Percentiles rank a stretch among this genome's conserved stretches.
These are phyloP conservation scores for Pachycephus smyrnensis DNA, from an alignment of 2,888 invertebrate species.

Conservation along the genomic window DNA sequence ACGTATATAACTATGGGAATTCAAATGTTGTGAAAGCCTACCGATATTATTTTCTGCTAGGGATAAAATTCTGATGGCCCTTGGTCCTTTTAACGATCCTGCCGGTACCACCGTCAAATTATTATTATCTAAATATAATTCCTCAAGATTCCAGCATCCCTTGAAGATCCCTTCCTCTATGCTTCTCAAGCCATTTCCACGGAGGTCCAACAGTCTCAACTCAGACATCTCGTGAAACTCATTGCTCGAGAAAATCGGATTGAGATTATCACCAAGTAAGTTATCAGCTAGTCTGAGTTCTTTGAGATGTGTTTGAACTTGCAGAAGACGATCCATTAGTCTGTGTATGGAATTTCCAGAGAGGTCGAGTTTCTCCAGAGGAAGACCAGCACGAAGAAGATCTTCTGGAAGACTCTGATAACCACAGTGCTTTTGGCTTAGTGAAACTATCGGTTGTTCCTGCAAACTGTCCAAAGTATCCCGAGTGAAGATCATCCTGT, in stretches of 20 bases:
- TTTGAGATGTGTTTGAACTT: conserved; percentile 75
- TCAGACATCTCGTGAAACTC: conserved; percentile 84
- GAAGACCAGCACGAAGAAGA: conserved; percentile 70
- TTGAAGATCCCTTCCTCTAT: conserved; percentile 89
- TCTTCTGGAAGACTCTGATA: conserved; percentile 79
- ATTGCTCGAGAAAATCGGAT: conserved; percentile 89
- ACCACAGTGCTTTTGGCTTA: conserved; percentile 83
- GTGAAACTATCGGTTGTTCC: conserved; percentile 83
- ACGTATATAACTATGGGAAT: not conserved
- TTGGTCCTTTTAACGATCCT: conserved; percentile 84
- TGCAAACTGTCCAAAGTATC: conserved; percentile 83
- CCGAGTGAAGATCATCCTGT: conserved; percentile 82
- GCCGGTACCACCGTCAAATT: conserved; percentile 82
- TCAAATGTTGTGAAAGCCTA: conserved; percentile 65
- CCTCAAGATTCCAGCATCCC: conserved; percentile 83
- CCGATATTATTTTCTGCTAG: conserved; percentile 85
- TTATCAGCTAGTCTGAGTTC: conserved; percentile 83
- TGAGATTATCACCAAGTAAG: conserved; percentile 88
- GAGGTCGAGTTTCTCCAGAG: conserved; percentile 82
- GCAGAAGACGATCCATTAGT: conserved; percentile 81
- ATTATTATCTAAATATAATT: conserved; percentile 85
- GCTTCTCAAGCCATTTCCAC: conserved; percentile 83
- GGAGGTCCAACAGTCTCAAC: conserved; percentile 81
- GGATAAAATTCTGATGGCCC: conserved; percentile 78
- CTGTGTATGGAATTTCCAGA: conserved; percentile 85